Base-by-base conservation (phyloP, 2,797 vertebrate genomes). In the Xyrichtys novacula region DNA sequence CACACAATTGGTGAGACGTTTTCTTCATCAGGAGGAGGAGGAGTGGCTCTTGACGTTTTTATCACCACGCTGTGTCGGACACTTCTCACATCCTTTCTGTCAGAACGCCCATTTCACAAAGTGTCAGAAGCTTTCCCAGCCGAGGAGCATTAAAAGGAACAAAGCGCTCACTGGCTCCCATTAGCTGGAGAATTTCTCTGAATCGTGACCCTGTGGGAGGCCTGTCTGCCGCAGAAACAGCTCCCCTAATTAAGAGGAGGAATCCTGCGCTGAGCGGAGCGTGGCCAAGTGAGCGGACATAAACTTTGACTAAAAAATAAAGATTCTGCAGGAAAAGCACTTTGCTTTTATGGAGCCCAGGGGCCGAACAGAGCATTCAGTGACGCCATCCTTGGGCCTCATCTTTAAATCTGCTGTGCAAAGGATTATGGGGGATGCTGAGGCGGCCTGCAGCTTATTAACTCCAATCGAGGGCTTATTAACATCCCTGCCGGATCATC, bases 201-300 rank as follows among this genome's bases (percentile, higher is more conserved):
- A 74, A 75, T 84, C 68, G 5, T 62, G 71, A 81, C 86, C 85
- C 85, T 83, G 23, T 31, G 88, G 87, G 88, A 82, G 36, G 69
- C 74, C 81, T 78, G 81, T 88, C 87, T 52, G 74, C 22, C 52
- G 73, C 74, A 80, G 84, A 83, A 88, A 85, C 77, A 89, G 74
- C 77, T 78, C 65, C 60, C 65, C 88, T 88, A 91, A 93, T 93
- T 91, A 91, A 85, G 80, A 71, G 82, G 79, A 86, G 74, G 76
- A 64, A 72, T 74, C 62, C 79, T 73, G 43, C 34, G 43, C 57
- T 14, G 34, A 71, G 79, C 77, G 66, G 44, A 68, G 79, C 72
- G 70, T 34, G 59, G 61, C 32, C 55, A 53, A 81, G 78, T 64
- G 23, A 80, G 69, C 20, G 71, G 77, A 84, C 75, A 71, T 87